phyloP scores from a whole-genome alignment of 2,113 vertebrate species.

The Cheirogaleus medius region DNA sequence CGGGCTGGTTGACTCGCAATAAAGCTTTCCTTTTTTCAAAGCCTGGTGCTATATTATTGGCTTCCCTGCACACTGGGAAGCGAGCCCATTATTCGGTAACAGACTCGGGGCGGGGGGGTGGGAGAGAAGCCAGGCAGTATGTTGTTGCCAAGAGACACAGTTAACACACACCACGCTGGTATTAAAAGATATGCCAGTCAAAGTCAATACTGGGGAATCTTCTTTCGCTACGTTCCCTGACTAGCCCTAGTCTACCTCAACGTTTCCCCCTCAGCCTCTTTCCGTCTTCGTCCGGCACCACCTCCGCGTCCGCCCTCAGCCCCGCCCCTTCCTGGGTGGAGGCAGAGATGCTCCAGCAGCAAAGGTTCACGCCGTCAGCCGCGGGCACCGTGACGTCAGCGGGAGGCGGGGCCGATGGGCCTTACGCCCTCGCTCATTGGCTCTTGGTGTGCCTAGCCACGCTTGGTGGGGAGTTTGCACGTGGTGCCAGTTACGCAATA shows the following conservation, averaged over 20 bases:
- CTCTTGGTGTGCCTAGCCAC: not conserved
- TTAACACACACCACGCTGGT: not conserved
- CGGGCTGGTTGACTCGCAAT: no score
- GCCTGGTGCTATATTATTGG: no score
- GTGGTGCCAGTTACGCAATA: not conserved
- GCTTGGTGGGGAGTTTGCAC: not conserved
- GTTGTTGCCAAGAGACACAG: not conserved
- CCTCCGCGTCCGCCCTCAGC: constrained; percentile 79
- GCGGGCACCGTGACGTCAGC: not conserved
- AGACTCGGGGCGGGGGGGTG: not conserved
- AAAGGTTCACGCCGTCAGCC: constrained; percentile 7
- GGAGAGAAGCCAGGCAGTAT: not conserved
- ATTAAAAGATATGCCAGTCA: not conserved
- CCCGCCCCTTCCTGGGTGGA: accelerated
- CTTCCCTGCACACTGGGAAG: no score
- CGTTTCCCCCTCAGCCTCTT: not conserved
- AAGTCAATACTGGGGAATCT: not conserved
- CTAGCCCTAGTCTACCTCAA: accelerated
- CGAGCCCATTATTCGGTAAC: no score
- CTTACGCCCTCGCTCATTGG: not conserved
- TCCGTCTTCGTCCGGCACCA: accelerated
- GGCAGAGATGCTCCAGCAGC: accelerated
- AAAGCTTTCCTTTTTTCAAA: no score
- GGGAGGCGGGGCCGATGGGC: not conserved
- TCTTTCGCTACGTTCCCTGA: not conserved